Evolutionary conservation across 64 coral and sea anemone genomes (phyloP).

Genomic region (Montipora efflorescens): DNA sequence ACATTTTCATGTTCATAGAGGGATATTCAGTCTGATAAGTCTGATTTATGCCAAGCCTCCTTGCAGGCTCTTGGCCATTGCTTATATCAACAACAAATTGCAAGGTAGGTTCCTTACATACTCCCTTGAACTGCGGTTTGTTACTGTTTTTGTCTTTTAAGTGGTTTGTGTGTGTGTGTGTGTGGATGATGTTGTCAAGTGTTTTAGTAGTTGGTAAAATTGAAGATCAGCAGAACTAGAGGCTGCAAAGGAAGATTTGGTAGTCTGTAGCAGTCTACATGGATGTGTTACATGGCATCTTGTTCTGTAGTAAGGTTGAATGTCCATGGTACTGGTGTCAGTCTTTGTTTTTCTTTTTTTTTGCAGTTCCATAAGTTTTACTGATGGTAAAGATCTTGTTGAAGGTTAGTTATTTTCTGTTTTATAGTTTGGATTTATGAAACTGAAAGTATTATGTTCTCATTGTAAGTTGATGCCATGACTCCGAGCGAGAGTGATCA

Average conservation of each 20-base stretch:
- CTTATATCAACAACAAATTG: slow-evolving; percentile 92
- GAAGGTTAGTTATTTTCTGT: slow-evolving; percentile 12
- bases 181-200: no score
- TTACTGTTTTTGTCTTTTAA: no score
- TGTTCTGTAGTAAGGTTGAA: neutral
- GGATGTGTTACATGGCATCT: neutral
- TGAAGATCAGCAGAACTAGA: no score
- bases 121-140: no score
- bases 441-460: no score
- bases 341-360: neutral
- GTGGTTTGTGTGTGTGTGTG: no score
- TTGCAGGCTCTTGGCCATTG: slow-evolving; percentile 95
- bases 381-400: slow-evolving; percentile 51
- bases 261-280: neutral
- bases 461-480: no score
- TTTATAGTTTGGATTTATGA: neutral
- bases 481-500: no score
- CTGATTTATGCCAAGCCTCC: slow-evolving; percentile 92
- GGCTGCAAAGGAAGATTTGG: no score
- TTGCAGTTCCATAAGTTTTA: slow-evolving; percentile 4
- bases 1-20: slow-evolving; percentile 39
- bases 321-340: no score
- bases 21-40: slow-evolving; percentile 61
- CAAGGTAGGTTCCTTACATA: slow-evolving; percentile 53
- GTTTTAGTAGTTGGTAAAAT: no score